Percentiles rank a stretch among this genome's conserved stretches.
Conservation (phyloP, 2,797 vertebrate genomes). For the Petrocephalus schoutedeni region DNA sequence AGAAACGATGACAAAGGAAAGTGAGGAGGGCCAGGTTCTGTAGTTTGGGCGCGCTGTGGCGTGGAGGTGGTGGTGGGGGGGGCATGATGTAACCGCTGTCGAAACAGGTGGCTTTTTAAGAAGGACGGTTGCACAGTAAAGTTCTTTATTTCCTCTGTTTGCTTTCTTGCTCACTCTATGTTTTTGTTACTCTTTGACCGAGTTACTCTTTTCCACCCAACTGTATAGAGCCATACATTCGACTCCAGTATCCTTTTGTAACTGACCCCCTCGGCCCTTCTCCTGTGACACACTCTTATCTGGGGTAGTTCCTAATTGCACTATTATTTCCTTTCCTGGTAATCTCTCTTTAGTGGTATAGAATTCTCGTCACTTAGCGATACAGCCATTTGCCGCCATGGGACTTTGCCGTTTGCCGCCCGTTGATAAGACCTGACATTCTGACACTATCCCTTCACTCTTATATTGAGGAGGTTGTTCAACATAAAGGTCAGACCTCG, state of each 20-base stretch:
- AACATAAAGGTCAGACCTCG: slow-evolving; percentile 28
- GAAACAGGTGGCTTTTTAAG: slow-evolving; percentile 41
- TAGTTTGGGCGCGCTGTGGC: slow-evolving; percentile 28
- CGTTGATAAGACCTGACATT: slow-evolving; percentile 54
- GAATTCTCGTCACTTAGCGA: slow-evolving; percentile 41
- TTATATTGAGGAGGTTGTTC: slow-evolving; percentile 32
- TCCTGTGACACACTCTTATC: slow-evolving; percentile 44
- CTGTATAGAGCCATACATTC: background rate
- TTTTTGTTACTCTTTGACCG: background rate
- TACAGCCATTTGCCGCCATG: slow-evolving; percentile 47
- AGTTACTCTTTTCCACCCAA: slow-evolving; percentile 3
- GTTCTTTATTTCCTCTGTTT: slow-evolving; percentile 39
- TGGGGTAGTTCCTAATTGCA: slow-evolving; percentile 46
- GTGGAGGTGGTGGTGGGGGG: slow-evolving; percentile 30
- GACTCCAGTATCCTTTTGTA: background rate
- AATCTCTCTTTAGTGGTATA: slow-evolving; percentile 47
- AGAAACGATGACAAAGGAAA: background rate
- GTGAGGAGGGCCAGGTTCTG: background rate
- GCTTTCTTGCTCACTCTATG: background rate
- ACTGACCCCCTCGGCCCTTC: slow-evolving; percentile 15
- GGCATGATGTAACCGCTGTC: slow-evolving; percentile 15
- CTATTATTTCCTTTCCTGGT: slow-evolving; percentile 46
- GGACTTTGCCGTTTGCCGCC: slow-evolving; percentile 42
- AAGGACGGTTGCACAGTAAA: slow-evolving; percentile 38
- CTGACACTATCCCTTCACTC: slow-evolving; percentile 34